phyloP scores from a whole-genome alignment of 1,140 invertebrate genomes.

The Hypsibius dujardini region DNA sequence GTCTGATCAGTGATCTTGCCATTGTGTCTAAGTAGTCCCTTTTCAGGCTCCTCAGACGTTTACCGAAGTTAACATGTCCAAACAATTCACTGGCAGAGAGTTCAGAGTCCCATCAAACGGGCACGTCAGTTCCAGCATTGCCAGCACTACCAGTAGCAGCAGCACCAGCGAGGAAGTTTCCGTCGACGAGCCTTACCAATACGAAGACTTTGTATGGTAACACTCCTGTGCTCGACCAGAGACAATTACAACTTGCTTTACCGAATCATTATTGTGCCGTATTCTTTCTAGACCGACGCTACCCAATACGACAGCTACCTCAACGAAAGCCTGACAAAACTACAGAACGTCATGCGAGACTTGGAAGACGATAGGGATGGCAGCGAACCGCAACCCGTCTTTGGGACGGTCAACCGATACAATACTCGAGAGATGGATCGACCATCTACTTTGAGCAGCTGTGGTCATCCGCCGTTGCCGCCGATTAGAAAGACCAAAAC shows the following conservation, averaged over 20 bases:
- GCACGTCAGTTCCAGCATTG: not conserved
- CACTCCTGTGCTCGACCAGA: not conserved
- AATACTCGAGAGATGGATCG: not conserved
- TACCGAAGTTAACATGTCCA: too few species aligned
- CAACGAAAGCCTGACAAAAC: not conserved
- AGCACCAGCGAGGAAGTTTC: conserved; percentile 8
- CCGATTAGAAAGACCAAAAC: not conserved
- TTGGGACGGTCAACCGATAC: not conserved
- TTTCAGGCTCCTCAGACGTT: too few species aligned
- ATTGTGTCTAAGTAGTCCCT: not conserved
- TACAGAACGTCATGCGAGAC: conserved; percentile 1
- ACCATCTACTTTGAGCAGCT: not conserved
- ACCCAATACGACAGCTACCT: not conserved
- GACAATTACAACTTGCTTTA: not conserved
- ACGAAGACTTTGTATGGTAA: conserved; percentile 16
- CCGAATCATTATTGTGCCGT: not conserved
- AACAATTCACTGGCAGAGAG: not conserved
- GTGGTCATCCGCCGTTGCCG: not conserved
- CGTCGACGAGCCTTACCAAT: conserved; percentile 9
- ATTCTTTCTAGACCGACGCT: not conserved
- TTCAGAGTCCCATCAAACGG: not conserved
- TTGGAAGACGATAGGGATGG: not conserved
- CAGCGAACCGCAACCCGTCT: not conserved
- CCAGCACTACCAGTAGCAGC: not conserved
- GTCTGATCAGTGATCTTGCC: not conserved